Evolutionary conservation across 2,888 invertebrate species (phyloP), one percentile per base, ranked within the genome.

Genomic region (Apoda limacodes): DNA sequence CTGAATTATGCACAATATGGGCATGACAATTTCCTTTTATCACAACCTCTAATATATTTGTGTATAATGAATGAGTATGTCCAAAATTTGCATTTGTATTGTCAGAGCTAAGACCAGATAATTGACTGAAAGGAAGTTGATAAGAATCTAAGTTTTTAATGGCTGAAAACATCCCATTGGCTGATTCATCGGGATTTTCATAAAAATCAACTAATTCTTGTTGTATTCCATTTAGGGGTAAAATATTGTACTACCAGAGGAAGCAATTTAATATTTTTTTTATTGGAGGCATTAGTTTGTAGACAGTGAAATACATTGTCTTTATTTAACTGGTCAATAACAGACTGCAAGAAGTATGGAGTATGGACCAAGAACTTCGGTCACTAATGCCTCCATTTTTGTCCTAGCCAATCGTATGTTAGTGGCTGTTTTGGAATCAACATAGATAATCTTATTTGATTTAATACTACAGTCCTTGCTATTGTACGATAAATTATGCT

Each of bases 401-500:
- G 49, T 48, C 21, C 45, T 39, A 15, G 33, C 49, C 32, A 46
- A 37, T 20, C 29, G 35, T 15, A 48, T 42, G 7, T 23, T 33
- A 21, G 28, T 40, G 11, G 46, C 46, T 21, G 43, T 45, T 22
- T 28, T 31, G 5, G 43, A 43, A 34, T 45, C 36, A 7, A 34
- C 40, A 43, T 40, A 44, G 6, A 46, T 45, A 25, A 39, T 42
- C 33, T 48, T 50, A 34, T 39, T 37, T 30, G 49, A 37, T 43
- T 49, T 48, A 5, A 41, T 23, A 13, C 17, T 25, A 30, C 52
- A 49, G 27, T 52, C 50, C 48, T 45, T 42, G 32, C 43, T 48
- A 36, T 50, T 52, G 29, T 50, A 52, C 3, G 51, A 52, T 4
- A 48, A 32, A 42, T 52, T 48, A 36, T 55, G 50, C 32, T 53